A percentile compares a stretch with the other conserved stretches of the same genome.
Evolutionary conservation across 2,888 invertebrate species (phyloP).

Genomic region (Habrosyne pyritoides): DNA sequence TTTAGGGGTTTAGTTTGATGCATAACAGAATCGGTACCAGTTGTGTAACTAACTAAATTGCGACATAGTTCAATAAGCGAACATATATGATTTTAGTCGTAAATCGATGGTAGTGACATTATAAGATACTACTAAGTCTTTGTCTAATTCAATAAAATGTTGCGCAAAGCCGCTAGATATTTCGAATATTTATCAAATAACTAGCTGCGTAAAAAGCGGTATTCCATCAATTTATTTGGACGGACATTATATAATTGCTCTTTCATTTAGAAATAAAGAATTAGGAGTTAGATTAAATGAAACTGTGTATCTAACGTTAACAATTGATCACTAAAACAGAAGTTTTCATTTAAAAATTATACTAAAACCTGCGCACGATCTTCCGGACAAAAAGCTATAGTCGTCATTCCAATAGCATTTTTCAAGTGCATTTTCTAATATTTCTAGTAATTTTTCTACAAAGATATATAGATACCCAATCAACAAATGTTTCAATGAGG

Average conservation of each 20-base stretch:
- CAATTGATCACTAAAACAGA: too few species aligned
- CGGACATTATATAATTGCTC: slow-evolving; percentile 45
- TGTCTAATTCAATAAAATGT: neutral
- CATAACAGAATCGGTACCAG: too few species aligned
- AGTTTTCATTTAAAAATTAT: too few species aligned
- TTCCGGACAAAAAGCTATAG: too few species aligned
- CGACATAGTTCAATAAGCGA: neutral
- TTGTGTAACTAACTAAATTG: too few species aligned
- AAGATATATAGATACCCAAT: slow-evolving; percentile 31
- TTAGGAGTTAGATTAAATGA: slow-evolving; percentile 6
- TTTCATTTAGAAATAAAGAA: slow-evolving; percentile 13
- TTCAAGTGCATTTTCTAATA: neutral
- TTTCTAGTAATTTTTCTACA: neutral
- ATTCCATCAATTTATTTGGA: slow-evolving; percentile 39
- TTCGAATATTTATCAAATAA: neutral
- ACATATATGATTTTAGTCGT: neutral
- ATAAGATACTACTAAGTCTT: neutral
- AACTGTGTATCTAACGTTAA: neutral
- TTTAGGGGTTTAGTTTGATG: too few species aligned
- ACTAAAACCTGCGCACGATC: too few species aligned
- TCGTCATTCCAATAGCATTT: too few species aligned
- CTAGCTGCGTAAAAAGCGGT: slow-evolving; percentile 19
- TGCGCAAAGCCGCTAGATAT: neutral
- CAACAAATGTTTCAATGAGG: slow-evolving; percentile 47
- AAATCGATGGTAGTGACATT: neutral